Percentiles rank a stretch among this genome's conserved stretches.
These are phyloP conservation scores for Erythrolamprus reginae DNA, from an alignment of 2,113 vertebrate species.

Conservation along the genomic window DNA sequence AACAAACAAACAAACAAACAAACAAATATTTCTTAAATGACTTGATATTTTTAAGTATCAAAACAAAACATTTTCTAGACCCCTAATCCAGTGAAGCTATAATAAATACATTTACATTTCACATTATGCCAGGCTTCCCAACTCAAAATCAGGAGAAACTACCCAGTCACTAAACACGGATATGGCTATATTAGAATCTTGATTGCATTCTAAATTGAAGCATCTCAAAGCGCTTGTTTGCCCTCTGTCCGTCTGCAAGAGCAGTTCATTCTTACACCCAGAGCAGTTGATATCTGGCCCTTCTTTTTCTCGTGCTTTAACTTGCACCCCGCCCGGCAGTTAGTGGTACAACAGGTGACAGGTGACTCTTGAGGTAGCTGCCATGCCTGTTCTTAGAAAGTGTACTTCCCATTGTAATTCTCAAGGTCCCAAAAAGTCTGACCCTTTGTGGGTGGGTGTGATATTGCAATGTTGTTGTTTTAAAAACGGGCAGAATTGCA, in stretches of 20 bases:
- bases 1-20: too few relatives aligned
- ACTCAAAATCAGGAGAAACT: not conserved
- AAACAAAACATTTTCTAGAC: not conserved
- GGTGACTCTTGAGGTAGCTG: not conserved
- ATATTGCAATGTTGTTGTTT: not conserved
- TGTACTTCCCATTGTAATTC: not conserved
- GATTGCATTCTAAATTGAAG: not conserved
- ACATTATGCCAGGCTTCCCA: not conserved
- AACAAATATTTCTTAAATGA: not conserved
- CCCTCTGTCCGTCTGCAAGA: not conserved
- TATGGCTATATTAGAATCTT: not conserved
- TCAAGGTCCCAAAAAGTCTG: not conserved
- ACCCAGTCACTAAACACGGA: not conserved
- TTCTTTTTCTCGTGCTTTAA: not conserved
- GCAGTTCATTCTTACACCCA: not conserved
- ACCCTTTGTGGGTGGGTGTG: not conserved
- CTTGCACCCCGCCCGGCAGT: not conserved
- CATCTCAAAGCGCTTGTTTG: not conserved
- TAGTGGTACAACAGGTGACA: not conserved
- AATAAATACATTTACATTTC: not conserved
- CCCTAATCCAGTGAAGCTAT: not conserved
- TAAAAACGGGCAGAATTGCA: not conserved
- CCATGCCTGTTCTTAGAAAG: not conserved
- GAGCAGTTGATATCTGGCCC: not conserved
- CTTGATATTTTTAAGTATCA: not conserved